A percentile compares a stretch with the other conserved stretches of the same genome.
These are phyloP conservation scores for Pachyseris speciosa DNA, from an alignment of 64 coral and sea anemone species.

Conservation along the genomic window DNA sequence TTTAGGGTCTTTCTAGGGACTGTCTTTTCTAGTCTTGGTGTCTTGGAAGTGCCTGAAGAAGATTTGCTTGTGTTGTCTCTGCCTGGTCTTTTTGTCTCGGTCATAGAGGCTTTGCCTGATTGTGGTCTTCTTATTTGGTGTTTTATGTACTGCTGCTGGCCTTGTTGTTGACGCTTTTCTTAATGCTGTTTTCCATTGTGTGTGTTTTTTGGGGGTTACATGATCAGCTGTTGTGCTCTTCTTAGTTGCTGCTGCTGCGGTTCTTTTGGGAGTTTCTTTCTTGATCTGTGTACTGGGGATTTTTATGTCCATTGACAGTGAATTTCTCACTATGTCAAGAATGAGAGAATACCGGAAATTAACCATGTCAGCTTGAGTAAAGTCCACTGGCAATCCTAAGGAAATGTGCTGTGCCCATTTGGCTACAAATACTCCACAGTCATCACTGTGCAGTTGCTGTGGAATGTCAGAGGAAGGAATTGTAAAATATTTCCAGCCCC, in stretches of 20 bases:
- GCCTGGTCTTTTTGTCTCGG: neutral
- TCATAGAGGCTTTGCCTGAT: neutral
- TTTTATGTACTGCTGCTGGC: too few relatives aligned
- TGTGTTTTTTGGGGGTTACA: too few relatives aligned
- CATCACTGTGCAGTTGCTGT: conserved; percentile 59
- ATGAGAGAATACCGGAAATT: conserved; percentile 51
- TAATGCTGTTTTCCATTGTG: too few relatives aligned
- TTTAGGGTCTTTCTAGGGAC: too few relatives aligned
- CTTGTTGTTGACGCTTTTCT: too few relatives aligned
- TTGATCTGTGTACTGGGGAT: neutral
- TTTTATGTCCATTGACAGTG: conserved; percentile 22
- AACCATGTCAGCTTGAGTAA: conserved; percentile 44
- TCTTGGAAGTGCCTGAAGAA: too few relatives aligned
- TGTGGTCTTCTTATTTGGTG: too few relatives aligned
- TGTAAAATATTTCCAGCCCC: conserved; percentile 41
- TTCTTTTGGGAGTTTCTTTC: neutral
- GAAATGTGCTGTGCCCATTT: conserved; percentile 70
- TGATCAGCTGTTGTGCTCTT: neutral
- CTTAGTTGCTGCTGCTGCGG: neutral
- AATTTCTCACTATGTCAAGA: conserved; percentile 34
- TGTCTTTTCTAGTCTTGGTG: too few relatives aligned
- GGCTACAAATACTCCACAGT: conserved; percentile 76
- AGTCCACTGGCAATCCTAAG: conserved; percentile 59
- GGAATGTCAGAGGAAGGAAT: conserved; percentile 21
- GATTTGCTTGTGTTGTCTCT: too few relatives aligned